Evolutionary conservation across 2,888 invertebrate genomes (phyloP).

Genomic region (Meghimatium bilineatum): DNA sequence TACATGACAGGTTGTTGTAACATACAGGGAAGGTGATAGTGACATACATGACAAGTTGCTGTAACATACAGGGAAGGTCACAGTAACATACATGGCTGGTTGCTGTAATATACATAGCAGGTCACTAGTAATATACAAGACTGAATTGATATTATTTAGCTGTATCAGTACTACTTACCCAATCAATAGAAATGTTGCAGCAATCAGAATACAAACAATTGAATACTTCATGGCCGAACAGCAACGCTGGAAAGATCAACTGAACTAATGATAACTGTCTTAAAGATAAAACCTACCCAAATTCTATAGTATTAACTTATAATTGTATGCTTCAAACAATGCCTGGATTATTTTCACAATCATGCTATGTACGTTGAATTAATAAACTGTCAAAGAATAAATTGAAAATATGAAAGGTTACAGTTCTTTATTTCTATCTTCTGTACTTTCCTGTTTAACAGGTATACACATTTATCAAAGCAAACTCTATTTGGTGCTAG

Average conservation of each 20-base stretch:
- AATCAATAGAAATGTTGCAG: conserved; percentile 71
- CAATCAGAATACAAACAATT: conserved; percentile 73
- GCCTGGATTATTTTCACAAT: neutral
- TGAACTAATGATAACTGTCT: neutral
- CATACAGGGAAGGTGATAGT: no score
- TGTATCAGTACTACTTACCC: conserved; percentile 67
- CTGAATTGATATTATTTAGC: neutral
- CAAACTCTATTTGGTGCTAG: no score
- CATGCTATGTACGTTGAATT: neutral
- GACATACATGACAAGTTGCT: no score
- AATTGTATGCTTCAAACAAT: neutral
- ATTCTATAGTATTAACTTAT: neutral
- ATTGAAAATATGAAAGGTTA: no score
- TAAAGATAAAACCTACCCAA: neutral
- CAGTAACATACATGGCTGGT: no score
- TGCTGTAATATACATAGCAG: no score
- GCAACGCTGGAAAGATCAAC: conserved; percentile 65
- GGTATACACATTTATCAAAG: no score
- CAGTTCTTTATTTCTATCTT: no score
- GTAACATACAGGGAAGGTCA: no score
- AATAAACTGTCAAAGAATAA: no score
- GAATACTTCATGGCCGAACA: conserved; percentile 76
- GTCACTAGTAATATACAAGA: neutral
- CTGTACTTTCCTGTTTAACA: no score
- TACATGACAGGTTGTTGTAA: no score